Evolutionary conservation across 2,113 vertebrate species (phyloP), one percentile per base, ranked within the genome.

Genomic region (Gambusia holbrooki): DNA sequence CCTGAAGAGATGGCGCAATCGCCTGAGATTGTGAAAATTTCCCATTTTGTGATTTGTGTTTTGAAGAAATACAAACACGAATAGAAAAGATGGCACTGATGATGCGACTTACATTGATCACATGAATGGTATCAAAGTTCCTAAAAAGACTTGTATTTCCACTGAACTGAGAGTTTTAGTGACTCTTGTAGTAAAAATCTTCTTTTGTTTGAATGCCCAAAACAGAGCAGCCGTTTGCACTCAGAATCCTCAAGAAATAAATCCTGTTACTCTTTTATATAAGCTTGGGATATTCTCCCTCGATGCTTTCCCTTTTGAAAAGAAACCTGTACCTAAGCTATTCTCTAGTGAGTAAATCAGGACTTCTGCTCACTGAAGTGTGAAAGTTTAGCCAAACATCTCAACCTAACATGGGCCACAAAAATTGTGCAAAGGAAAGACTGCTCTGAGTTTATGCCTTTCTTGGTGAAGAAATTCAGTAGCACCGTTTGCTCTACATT

Each of bases 371-470:
- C 89, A 82, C 71, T n/a, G 17, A 37, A 86, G 75, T 91, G 88
- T 88, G 88, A 93, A 93, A 80, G 85, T 93, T 93, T 90, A 90
- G 85, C 80, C 70, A 90, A 82, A 92, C 66, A 54, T 62, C 80
- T 64, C 73, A 37, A 22, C 27, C 70, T 45, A 68, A 80, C 80
- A 83, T 87, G 76, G 77, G 45, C 27, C 35, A 60, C 58, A 69
- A 67, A 35, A 51, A 74, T 71, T 71, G 63, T 6, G 62, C 70
- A 78, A 68, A 76, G 29, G 77, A 74, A 61, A 80, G 45, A 69
- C 40, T 28, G n/a, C 48, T 83, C 73, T 61, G 54, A 9, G 0
- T 84, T 71, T 58, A 29, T 73, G 64, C 76, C 82, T 84, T 90
- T 87, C 81, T 82, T 85, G 73, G 82, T 61, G 75, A 79, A 78